Evolutionary conservation across 2,797 vertebrate genomes (phyloP), one percentile per base, ranked within the genome.

Genomic region (Tarsius wallacei): DNA sequence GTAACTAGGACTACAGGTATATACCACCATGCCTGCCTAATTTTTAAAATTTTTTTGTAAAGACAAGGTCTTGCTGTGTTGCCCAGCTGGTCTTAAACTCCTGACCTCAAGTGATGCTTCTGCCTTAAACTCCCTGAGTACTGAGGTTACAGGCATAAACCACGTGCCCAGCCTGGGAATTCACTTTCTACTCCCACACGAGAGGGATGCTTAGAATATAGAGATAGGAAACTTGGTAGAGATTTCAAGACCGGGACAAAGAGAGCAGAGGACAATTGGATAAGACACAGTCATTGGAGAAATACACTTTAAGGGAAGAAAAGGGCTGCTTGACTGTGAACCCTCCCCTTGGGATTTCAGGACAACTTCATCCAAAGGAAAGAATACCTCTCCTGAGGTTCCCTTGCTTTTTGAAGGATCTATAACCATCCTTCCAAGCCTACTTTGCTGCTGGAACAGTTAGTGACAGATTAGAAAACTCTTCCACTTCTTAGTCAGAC

Each of bases 381-480:
- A 24, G 63, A 85, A 47, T 26, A 19, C 17, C 42, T 88, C 53
- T 51, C 31, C 42, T 0, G 2, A 87, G n/a, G 14, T 42, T 47
- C 36, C 55, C 7, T 89, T 7, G 24, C 31, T 28, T 87, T 59
- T 49, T 24, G 28, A 78, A 68, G 59, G 28, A 19, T 10, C n/a
- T 88, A 7, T 3, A 47, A 14, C 59, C 47, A n/a, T 87, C 59
- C 22, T 93, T 53, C 36, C 19, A 3, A 66, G 47, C 16, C 15
- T 28, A 61, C 57, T 96, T 85, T 82, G 71, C 70, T 86, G 57
- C n/a, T 74, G 11, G 47, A 55, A 53, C 49, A 76, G 51, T 82
- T 71, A 64, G 24, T 86, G 49, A 63, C 49, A 81, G 61, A 47
- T 71, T 28, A 96, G 81, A 63, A 90, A 91, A 90, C 51, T 66